Evolutionary conservation across 1,140 invertebrate species (phyloP).

Genomic region (Diploscapter pachys): DNA sequence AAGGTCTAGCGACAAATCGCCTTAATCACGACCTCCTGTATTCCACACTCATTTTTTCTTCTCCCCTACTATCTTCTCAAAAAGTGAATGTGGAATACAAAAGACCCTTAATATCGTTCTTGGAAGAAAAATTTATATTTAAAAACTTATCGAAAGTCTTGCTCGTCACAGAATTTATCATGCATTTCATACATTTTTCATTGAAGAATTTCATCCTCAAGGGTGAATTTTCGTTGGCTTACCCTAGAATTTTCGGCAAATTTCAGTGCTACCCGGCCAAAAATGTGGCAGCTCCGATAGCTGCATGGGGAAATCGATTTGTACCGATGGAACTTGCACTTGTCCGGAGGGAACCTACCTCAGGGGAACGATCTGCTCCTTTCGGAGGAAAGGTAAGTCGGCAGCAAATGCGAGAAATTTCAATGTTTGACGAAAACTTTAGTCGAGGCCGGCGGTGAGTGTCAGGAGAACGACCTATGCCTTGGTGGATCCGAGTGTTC

Average conservation of each 20-base stretch:
- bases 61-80: no score
- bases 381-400: slow-evolving; percentile 23
- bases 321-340: slow-evolving; percentile 20
- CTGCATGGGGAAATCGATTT: slow-evolving; percentile 28
- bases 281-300: slow-evolving; percentile 14
- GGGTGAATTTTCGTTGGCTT: no score
- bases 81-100: no score
- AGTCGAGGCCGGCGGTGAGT: not conserved
- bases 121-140: no score
- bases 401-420: not conserved
- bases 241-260: not conserved
- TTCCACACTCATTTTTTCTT: no score
- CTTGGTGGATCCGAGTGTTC: slow-evolving; percentile 8
- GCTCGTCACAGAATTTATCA: no score
- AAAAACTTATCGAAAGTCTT: no score
- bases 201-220: no score
- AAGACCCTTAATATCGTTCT: no score
- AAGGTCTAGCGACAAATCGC: not conserved
- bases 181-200: no score
- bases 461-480: slow-evolving; percentile 2
- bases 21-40: no score
- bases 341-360: slow-evolving; percentile 15
- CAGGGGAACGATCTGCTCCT: slow-evolving; percentile 11
- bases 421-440: not conserved
- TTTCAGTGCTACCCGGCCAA: slow-evolving; percentile 25